phyloP scores from a whole-genome alignment of 1,140 invertebrate species.

The Theocolax elegans region DNA sequence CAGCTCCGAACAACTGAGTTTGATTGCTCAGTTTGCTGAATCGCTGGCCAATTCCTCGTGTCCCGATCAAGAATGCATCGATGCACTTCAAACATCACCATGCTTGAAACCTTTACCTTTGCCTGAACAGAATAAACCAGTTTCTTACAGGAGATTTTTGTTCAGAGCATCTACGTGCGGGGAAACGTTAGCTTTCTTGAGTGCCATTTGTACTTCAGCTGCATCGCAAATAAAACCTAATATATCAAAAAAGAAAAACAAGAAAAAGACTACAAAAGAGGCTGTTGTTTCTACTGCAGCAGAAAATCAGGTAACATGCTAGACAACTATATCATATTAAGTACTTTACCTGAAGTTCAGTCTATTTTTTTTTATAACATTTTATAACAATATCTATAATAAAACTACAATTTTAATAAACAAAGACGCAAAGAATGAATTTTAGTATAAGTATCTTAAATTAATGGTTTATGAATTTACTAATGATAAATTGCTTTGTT shows the following conservation, averaged over 20 bases:
- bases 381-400: too few relatives aligned
- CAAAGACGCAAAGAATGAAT: too few relatives aligned
- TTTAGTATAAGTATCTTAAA: slow-evolving; percentile 13
- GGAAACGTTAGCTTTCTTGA: slow-evolving; percentile 62
- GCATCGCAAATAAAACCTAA: slow-evolving; percentile 51
- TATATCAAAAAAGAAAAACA: slow-evolving; percentile 58
- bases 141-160: slow-evolving; percentile 60
- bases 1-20: slow-evolving; percentile 58
- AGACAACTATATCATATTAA: too few relatives aligned
- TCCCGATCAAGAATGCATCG: slow-evolving; percentile 57
- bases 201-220: slow-evolving; percentile 56
- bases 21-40: slow-evolving; percentile 57
- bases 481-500: slow-evolving; percentile 40
- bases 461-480: slow-evolving; percentile 31
- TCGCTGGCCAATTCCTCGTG: slow-evolving; percentile 52
- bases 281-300: slow-evolving; percentile 50
- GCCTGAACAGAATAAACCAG: slow-evolving; percentile 51
- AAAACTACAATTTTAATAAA: background rate
- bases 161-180: slow-evolving; percentile 62
- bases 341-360: too few relatives aligned
- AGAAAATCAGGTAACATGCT: slow-evolving; percentile 49
- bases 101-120: slow-evolving; percentile 53
- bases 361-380: too few relatives aligned
- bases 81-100: slow-evolving; percentile 48
- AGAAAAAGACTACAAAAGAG: slow-evolving; percentile 59